Conservation (phyloP, 2,797 vertebrate species). For the Prunella strophiata region DNA sequence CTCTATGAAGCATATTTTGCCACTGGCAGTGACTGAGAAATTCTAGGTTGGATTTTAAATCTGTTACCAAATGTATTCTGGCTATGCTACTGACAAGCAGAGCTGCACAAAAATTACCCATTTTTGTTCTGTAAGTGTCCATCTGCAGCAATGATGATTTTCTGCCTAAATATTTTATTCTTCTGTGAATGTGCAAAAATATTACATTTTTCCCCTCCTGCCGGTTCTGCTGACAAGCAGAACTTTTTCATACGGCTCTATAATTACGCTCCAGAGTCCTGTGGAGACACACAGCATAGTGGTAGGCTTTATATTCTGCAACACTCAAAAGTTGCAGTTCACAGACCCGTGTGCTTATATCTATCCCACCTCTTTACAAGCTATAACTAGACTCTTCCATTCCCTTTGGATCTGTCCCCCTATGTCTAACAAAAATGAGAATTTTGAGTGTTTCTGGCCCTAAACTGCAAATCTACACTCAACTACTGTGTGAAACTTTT, state of each 20-base stretch:
- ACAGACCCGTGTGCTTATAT: neutral
- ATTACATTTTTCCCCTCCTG: neutral
- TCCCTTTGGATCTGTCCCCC: neutral
- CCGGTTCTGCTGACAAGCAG: constrained; percentile 61
- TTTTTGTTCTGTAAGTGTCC: constrained; percentile 66
- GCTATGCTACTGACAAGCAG: neutral
- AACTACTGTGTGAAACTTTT: neutral
- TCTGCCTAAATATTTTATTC: constrained; percentile 65
- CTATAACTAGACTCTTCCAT: neutral
- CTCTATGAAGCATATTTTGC: neutral
- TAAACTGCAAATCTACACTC: neutral
- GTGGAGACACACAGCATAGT: constrained; percentile 33
- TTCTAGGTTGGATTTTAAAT: constrained; percentile 1
- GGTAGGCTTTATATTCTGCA: constrained; percentile 25
- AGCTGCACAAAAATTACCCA: constrained; percentile 42
- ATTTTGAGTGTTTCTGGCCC: constrained; percentile 10
- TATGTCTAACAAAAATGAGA: neutral
- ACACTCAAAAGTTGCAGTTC: constrained; percentile 23
- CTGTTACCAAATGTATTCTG: neutral
- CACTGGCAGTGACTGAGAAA: neutral
- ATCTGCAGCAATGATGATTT: constrained; percentile 64
- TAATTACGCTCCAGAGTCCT: constrained; percentile 70
- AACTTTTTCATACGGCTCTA: constrained; percentile 53
- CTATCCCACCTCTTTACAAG: neutral
- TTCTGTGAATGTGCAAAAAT: constrained; percentile 63